Evolutionary conservation across 92 coral and sea anemone species (phyloP), one percentile per base, ranked within the genome.

Genomic region (Palythoa heliodiscus): DNA sequence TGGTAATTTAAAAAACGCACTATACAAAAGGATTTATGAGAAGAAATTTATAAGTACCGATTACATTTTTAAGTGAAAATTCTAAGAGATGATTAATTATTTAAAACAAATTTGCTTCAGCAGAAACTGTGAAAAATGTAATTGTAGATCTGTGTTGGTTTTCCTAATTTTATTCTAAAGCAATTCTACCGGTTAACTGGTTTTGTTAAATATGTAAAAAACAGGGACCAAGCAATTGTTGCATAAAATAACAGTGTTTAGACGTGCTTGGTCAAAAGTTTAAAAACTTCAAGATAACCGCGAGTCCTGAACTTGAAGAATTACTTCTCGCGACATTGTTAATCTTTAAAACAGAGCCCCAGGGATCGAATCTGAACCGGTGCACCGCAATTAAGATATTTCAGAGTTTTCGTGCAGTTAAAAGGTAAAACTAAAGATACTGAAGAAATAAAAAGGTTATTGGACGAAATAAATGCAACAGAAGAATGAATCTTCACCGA

Each of bases 71-170:
- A 76, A 14, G 67, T 25, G 2, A 50, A 76, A 53, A 25, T 15
- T 14, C 54, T 76, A 17, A 15, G 81, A 76, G 81, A 54, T 76
- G 0, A 76, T 76, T 54, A 76, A 76, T 76, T 25, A 76, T 76
- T 76, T 76, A 76, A 76, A 52, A 53, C 29, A 54, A 54, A 76
- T 22, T 76, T 23, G 19, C 78, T 50, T 14, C 2, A 7, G 66
- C 39, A 69, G 17, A 22, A 13, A 37, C 20, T 54, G 38, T 76
- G 67, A 20, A 54, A 76, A 22, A 4, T 37, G 64, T 23, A 14
- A 2, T 29, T 17, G 47, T 22, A 15, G 17, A 52, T 14, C 68
- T 76, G 29, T 55, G 66, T 23, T 29, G 81, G 17, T 52, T 50
- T 20, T n/a, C 12, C 1, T 20, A 13, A 20, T 76, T 53, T 54